Conservation (phyloP, 2,113 vertebrate genomes). For the Tupaia chinensis region DNA sequence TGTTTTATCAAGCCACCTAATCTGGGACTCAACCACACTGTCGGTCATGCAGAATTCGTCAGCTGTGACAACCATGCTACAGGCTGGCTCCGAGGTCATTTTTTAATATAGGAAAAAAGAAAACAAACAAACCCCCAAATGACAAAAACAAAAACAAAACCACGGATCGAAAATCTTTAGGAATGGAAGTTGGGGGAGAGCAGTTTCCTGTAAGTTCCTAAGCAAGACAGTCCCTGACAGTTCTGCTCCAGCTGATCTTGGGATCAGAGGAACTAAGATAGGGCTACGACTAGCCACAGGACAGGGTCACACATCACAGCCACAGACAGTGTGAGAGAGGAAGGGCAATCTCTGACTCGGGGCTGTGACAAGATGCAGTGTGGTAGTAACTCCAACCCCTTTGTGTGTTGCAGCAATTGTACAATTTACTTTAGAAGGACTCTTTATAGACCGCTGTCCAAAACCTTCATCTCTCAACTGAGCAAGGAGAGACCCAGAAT, state of each 20-base stretch:
- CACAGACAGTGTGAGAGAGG: background rate
- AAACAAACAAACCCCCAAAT: background rate
- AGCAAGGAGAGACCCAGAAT: background rate
- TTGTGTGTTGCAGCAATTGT: background rate
- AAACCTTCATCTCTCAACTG: background rate
- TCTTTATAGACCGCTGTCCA: background rate
- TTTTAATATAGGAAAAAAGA: too few relatives aligned
- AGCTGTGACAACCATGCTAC: too few relatives aligned
- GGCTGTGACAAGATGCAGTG: background rate
- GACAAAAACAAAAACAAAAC: background rate
- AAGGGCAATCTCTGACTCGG: background rate
- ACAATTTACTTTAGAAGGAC: constrained; percentile 7
- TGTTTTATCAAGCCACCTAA: too few relatives aligned
- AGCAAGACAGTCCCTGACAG: background rate
- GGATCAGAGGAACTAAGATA: background rate
- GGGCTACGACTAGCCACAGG: background rate
- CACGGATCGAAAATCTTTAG: background rate
- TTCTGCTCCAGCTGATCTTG: background rate
- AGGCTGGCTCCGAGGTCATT: too few relatives aligned
- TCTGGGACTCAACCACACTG: too few relatives aligned
- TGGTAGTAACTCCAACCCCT: background rate
- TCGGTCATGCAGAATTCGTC: too few relatives aligned
- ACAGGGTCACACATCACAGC: background rate
- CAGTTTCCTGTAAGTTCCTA: background rate
- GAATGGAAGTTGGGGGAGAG: background rate